These are phyloP conservation scores for Eumeta japonica DNA, from an alignment of 1,140 invertebrate genomes.

Conservation along the genomic window DNA sequence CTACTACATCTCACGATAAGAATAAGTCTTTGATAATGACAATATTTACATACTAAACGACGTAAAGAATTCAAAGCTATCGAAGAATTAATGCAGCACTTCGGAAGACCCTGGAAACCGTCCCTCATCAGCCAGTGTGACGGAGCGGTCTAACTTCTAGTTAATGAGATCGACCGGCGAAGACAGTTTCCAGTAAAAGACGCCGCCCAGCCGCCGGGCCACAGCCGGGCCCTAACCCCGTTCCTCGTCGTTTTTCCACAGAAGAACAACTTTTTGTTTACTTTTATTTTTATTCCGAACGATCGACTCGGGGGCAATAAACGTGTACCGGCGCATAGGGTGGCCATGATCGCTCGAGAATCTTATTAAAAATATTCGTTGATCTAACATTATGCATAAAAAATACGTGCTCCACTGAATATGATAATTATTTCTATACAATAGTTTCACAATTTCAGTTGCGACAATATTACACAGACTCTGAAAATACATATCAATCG, in stretches of 20 bases:
- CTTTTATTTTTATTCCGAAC: constrained; percentile 31
- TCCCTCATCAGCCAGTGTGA: too few species aligned
- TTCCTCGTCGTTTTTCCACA: constrained; percentile 20
- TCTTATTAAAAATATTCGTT: not conserved
- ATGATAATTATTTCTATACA: not conserved
- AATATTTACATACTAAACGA: too few species aligned
- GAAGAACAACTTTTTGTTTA: constrained; percentile 31
- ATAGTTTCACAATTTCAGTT: not conserved
- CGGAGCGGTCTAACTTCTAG: too few species aligned
- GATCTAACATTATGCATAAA: not conserved
- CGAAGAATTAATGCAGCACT: too few species aligned
- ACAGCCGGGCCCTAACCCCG: not conserved
- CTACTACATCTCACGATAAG: too few species aligned
- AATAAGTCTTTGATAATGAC: too few species aligned
- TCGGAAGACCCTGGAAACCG: too few species aligned
- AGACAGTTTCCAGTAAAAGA: too few species aligned
- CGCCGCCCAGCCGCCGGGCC: too few species aligned
- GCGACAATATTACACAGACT: not conserved
- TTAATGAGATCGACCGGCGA: too few species aligned
- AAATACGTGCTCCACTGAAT: not conserved
- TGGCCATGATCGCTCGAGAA: not conserved
- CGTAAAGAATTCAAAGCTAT: too few species aligned
- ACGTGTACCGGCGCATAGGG: constrained; percentile 5
- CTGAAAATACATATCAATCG: not conserved
- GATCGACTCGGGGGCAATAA: constrained; percentile 28